Evolutionary conservation across 2,113 vertebrate genomes (phyloP).

Genomic region (Dicrurus megarhynchus): DNA sequence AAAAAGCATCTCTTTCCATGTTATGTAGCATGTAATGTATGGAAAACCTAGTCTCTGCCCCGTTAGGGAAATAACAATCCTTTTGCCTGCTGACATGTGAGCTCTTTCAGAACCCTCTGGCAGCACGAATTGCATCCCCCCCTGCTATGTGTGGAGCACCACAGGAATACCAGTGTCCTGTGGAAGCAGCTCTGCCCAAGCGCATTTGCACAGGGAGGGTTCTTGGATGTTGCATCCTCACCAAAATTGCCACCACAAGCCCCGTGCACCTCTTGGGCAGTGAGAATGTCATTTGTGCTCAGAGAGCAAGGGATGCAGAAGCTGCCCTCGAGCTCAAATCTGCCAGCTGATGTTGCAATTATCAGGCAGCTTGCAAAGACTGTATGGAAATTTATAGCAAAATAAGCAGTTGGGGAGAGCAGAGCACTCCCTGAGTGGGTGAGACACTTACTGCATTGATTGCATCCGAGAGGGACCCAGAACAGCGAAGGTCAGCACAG

Average conservation of each 20-base stretch:
- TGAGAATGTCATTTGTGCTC: not conserved
- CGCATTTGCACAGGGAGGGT: rapidly evolving
- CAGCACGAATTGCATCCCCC: not conserved
- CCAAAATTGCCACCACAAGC: not conserved
- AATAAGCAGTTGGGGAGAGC: not conserved
- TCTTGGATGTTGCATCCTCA: rapidly evolving
- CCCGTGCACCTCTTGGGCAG: rapidly evolving
- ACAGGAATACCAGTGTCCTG: rapidly evolving
- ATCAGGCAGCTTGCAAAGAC: not conserved
- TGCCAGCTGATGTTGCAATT: not conserved
- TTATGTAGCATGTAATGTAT: not conserved
- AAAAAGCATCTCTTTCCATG: not conserved
- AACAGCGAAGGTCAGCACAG: not conserved
- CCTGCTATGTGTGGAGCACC: rapidly evolving
- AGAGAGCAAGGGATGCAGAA: not conserved
- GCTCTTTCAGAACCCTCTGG: not conserved
- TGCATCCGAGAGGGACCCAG: not conserved
- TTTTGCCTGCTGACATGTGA: not conserved
- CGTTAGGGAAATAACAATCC: not conserved
- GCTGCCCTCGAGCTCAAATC: not conserved
- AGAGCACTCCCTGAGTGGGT: not conserved
- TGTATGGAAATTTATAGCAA: not conserved
- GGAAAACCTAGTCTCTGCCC: not conserved
- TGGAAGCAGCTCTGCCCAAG: not conserved
- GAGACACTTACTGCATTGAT: not conserved